Conservation (phyloP, 2,888 invertebrate species). For the Drosophila niveifrons region DNA sequence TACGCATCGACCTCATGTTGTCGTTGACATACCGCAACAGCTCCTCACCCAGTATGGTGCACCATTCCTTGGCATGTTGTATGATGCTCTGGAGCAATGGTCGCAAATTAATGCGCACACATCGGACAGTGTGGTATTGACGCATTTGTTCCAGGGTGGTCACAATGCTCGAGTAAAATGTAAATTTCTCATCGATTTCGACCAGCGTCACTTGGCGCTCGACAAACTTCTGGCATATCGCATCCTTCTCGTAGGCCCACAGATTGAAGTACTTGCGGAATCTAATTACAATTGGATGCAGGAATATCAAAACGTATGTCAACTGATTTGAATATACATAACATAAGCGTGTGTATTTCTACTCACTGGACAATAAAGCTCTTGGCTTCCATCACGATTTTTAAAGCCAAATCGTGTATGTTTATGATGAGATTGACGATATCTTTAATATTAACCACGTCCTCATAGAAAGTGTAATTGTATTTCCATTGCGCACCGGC, state of each 20-base stretch:
- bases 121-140: conserved; percentile 88
- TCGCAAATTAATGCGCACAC: conserved; percentile 90
- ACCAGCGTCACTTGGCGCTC: conserved; percentile 88
- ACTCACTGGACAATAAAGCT: conserved; percentile 68
- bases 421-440: conserved; percentile 89
- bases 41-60: conserved; percentile 89
- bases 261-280: conserved; percentile 91
- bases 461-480: conserved; percentile 92
- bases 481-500: conserved; percentile 86
- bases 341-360: background rate
- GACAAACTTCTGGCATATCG: conserved; percentile 92
- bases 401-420: conserved; percentile 89
- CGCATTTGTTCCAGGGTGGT: conserved; percentile 88
- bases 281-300: conserved; percentile 81
- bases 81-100: conserved; percentile 90
- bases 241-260: conserved; percentile 91
- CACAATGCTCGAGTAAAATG: conserved; percentile 92
- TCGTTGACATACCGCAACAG: conserved; percentile 89
- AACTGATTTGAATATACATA: background rate
- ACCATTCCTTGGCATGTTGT: conserved; percentile 93
- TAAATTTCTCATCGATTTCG: conserved; percentile 92
- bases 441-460: conserved; percentile 89
- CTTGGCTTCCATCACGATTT: conserved; percentile 89
- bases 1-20: conserved; percentile 89
- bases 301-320: background rate